A percentile compares a stretch with the other conserved stretches of the same genome.
These are phyloP conservation scores for Galemys pyrenaicus DNA, from an alignment of 2,113 vertebrate species.

Conservation along the genomic window DNA sequence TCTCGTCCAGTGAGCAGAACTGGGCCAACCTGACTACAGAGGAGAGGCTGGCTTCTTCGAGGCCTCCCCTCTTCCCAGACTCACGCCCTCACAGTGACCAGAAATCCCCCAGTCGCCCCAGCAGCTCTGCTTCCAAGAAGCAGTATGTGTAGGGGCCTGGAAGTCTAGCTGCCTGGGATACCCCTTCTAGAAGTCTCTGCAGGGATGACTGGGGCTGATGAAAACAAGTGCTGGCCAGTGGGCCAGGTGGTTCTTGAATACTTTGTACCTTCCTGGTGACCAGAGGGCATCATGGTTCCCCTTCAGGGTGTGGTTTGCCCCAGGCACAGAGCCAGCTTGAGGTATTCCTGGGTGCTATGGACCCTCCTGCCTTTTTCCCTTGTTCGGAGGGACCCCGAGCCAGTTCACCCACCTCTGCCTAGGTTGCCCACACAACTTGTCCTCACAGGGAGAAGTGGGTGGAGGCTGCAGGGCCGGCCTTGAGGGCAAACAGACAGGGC, in stretches of 20 bases:
- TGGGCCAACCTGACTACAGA: slow-evolving; percentile 87
- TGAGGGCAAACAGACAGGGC: background rate
- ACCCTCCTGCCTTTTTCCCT: background rate
- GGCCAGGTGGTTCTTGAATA: background rate
- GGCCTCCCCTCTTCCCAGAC: slow-evolving; percentile 63
- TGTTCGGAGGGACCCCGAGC: background rate
- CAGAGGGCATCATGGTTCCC: background rate
- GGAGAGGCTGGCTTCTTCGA: slow-evolving; percentile 82
- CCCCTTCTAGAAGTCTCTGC: background rate
- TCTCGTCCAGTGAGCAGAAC: slow-evolving; percentile 86
- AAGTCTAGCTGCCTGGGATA: background rate
- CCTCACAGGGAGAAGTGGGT: background rate
- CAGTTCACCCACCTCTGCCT: background rate
- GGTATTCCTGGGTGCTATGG: background rate
- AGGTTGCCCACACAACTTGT: background rate
- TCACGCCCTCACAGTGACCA: background rate
- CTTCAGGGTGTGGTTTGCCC: background rate
- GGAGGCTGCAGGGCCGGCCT: slow-evolving; percentile 58
- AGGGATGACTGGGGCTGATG: background rate
- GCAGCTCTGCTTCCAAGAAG: slow-evolving; percentile 87
- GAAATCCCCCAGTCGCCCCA: slow-evolving; percentile 81
- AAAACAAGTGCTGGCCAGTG: background rate
- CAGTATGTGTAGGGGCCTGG: slow-evolving; percentile 84
- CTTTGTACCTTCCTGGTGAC: background rate
- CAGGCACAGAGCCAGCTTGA: background rate